These are phyloP conservation scores for Globodera rostochiensis DNA, from an alignment of 1,140 invertebrate genomes.

Conservation along the genomic window DNA sequence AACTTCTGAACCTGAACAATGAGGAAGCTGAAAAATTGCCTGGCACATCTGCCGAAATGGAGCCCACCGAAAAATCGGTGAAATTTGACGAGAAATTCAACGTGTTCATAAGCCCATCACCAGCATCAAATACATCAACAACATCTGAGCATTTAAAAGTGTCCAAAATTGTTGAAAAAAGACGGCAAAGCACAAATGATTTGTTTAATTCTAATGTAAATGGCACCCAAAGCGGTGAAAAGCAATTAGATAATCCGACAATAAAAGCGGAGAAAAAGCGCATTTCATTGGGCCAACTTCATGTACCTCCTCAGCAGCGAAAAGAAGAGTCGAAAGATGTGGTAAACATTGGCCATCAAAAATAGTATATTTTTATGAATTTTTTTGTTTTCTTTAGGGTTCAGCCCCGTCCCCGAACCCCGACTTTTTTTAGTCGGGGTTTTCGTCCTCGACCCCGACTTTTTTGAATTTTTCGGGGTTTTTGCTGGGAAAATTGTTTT, in stretches of 20 bases:
- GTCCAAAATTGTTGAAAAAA: background rate
- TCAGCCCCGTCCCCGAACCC: too few species aligned
- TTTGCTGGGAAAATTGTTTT: too few species aligned
- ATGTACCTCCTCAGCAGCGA: background rate
- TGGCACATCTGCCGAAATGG: background rate
- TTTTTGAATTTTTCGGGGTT: too few species aligned
- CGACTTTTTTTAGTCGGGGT: too few species aligned
- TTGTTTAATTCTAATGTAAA: background rate
- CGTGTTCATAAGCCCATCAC: too few species aligned
- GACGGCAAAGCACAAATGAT: background rate
- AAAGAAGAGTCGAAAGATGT: background rate
- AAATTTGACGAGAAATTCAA: background rate
- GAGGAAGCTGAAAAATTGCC: background rate
- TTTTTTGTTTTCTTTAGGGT: background rate
- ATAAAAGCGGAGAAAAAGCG: conserved; percentile 12
- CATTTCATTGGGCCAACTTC: conserved; percentile 10
- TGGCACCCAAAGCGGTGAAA: background rate
- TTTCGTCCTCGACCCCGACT: too few species aligned
- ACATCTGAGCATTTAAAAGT: background rate
- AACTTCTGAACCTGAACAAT: background rate
- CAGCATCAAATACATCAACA: background rate
- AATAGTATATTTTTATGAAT: background rate
- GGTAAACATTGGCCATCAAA: background rate
- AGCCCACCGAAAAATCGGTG: background rate
- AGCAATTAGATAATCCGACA: background rate